phyloP scores from a whole-genome alignment of 2,888 invertebrate species.

The Lacanobia oleracea region DNA sequence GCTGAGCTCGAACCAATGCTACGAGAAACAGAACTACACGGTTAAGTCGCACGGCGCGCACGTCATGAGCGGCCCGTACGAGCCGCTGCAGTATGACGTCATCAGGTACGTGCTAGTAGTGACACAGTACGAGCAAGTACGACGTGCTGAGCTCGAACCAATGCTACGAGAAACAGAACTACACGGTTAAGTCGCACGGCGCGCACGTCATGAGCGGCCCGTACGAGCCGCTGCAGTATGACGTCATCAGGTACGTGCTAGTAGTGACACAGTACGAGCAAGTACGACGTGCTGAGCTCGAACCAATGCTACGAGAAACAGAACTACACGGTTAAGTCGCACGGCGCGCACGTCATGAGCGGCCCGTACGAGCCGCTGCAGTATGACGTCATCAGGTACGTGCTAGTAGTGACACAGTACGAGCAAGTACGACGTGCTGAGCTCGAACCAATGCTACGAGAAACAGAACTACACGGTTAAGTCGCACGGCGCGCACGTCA shows the following conservation, averaged over 20 bases:
- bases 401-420: background rate
- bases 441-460: slow-evolving; percentile 84
- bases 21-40: slow-evolving; percentile 80
- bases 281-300: background rate
- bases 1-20: background rate
- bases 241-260: slow-evolving; percentile 73
- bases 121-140: background rate
- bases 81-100: slow-evolving; percentile 86
- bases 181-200: slow-evolving; percentile 78
- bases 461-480: slow-evolving; percentile 83
- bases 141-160: background rate
- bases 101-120: slow-evolving; percentile 60
- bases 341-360: slow-evolving; percentile 84
- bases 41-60: slow-evolving; percentile 80
- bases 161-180: slow-evolving; percentile 76
- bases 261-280: background rate
- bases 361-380: slow-evolving; percentile 85
- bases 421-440: slow-evolving; percentile 83
- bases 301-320: slow-evolving; percentile 67
- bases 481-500: slow-evolving; percentile 80
- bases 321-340: slow-evolving; percentile 80
- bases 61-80: slow-evolving; percentile 86
- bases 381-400: slow-evolving; percentile 81
- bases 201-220: slow-evolving; percentile 86
- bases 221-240: slow-evolving; percentile 87